phyloP scores from a whole-genome alignment of 1,140 invertebrate species.

The Coelopa frigida region DNA sequence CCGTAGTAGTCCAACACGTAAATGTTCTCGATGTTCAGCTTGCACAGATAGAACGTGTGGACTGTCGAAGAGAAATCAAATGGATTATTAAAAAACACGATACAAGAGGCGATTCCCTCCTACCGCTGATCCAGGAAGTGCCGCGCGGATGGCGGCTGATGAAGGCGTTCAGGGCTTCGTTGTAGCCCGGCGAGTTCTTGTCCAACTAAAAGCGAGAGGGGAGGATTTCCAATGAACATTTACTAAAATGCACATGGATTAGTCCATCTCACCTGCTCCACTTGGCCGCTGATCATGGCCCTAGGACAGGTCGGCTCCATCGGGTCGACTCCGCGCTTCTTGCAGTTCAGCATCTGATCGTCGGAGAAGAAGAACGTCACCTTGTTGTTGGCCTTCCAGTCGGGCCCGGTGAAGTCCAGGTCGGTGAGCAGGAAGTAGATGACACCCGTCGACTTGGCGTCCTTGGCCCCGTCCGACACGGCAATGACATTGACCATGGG shows the following conservation, averaged over 20 bases:
- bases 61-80: slow-evolving; percentile 46
- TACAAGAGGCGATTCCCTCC: neutral
- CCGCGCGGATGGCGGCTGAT: slow-evolving; percentile 65
- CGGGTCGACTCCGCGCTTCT: slow-evolving; percentile 57
- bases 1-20: slow-evolving; percentile 69
- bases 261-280: slow-evolving; percentile 51
- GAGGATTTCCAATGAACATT: neutral
- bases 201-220: slow-evolving; percentile 48
- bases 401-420: slow-evolving; percentile 65
- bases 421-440: slow-evolving; percentile 73
- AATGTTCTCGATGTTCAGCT: slow-evolving; percentile 63
- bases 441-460: slow-evolving; percentile 60
- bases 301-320: slow-evolving; percentile 75
- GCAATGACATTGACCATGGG: slow-evolving; percentile 71
- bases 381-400: slow-evolving; percentile 55
- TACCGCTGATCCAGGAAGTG: slow-evolving; percentile 55
- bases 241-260: slow-evolving; percentile 1
- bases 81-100: neutral
- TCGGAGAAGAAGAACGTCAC: slow-evolving; percentile 61
- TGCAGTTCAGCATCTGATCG: slow-evolving; percentile 62
- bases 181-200: slow-evolving; percentile 51
- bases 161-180: slow-evolving; percentile 55
- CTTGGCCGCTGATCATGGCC: slow-evolving; percentile 62
- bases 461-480: slow-evolving; percentile 59
- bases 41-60: slow-evolving; percentile 68